These are phyloP conservation scores for Ditula angustiorana DNA, from an alignment of 2,888 invertebrate genomes.

Conservation along the genomic window DNA sequence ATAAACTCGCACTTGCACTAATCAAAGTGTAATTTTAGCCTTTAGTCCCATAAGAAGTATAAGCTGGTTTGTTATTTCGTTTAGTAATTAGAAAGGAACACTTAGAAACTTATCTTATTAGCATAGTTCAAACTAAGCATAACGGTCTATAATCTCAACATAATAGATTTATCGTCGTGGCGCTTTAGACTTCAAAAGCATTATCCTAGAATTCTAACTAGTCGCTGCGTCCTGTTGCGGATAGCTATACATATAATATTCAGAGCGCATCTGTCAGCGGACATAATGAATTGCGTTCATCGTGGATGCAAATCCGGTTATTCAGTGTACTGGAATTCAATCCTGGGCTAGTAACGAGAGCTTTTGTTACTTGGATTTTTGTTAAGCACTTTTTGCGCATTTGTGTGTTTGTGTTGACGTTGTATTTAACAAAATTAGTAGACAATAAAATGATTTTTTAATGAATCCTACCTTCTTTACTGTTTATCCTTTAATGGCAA, in stretches of 20 bases:
- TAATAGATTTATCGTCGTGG: background rate
- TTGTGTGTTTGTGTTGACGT: background rate
- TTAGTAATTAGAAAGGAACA: too few relatives aligned
- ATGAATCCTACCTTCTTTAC: too few relatives aligned
- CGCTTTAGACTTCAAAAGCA: background rate
- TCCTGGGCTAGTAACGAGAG: background rate
- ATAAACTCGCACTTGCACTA: too few relatives aligned
- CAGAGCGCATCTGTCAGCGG: conserved; percentile 31
- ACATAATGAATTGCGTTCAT: conserved; percentile 44
- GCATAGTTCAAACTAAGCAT: too few relatives aligned
- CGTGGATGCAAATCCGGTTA: conserved; percentile 47
- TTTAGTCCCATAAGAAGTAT: too few relatives aligned
- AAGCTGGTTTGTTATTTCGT: too few relatives aligned
- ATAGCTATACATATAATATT: background rate
- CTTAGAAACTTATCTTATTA: too few relatives aligned
- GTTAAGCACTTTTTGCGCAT: background rate
- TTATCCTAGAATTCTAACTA: background rate
- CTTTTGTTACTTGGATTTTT: background rate
- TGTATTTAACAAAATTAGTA: too few relatives aligned
- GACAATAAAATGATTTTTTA: too few relatives aligned
- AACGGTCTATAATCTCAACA: too few relatives aligned
- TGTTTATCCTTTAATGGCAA: too few relatives aligned
- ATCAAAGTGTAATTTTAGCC: too few relatives aligned
- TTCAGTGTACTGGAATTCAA: conserved; percentile 47
- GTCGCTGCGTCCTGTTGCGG: background rate